phyloP scores from a whole-genome alignment of 1,140 invertebrate species.

The Philotrypesis tridentata region DNA sequence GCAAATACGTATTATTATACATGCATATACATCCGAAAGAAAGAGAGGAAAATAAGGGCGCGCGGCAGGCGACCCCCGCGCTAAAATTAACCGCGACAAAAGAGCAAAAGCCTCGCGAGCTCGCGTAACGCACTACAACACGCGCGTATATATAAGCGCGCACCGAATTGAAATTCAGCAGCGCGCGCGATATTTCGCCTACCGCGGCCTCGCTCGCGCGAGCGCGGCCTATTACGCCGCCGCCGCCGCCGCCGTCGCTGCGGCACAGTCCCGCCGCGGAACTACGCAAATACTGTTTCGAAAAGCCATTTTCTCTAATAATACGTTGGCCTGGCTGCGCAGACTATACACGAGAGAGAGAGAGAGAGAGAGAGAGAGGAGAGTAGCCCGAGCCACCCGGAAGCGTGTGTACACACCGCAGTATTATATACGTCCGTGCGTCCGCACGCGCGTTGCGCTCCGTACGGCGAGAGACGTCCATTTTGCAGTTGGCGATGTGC shows the following conservation, averaged over 20 bases:
- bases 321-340: constrained; percentile 2
- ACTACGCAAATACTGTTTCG: constrained; percentile 9
- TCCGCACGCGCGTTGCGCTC: background rate
- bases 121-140: background rate
- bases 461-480: too few relatives aligned
- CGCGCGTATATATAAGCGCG: too few relatives aligned
- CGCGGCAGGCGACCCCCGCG: too few relatives aligned
- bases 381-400: constrained; percentile 16
- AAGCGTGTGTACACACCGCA: background rate
- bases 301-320: constrained; percentile 37
- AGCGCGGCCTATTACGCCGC: background rate
- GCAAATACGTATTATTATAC: too few relatives aligned
- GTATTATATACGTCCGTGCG: background rate
- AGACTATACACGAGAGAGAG: background rate
- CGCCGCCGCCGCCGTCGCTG: too few relatives aligned
- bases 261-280: too few relatives aligned
- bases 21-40: background rate
- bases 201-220: background rate
- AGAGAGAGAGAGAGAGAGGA: too few relatives aligned
- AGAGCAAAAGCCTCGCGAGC: too few relatives aligned
- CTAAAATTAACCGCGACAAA: background rate
- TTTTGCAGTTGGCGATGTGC: constrained; percentile 8
- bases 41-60: background rate
- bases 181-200: too few relatives aligned
- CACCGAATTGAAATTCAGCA: background rate